Evolutionary conservation across 2,113 vertebrate species (phyloP), one percentile per base, ranked within the genome.

Genomic region (Conger conger): DNA sequence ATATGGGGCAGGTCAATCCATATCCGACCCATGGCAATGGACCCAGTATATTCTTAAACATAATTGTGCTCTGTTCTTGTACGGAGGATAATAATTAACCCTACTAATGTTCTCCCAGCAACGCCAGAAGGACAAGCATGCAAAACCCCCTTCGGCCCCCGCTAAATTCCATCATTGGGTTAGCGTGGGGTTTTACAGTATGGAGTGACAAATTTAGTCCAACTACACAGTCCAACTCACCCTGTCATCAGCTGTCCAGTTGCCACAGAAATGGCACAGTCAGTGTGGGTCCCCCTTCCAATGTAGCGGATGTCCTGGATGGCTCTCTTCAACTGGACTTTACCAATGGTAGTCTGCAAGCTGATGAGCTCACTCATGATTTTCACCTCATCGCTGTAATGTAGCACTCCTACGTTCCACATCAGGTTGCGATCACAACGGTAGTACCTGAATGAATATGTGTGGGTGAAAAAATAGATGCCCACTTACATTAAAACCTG

Each of bases 301-400:
- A 90, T 88, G 82, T 90, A 90, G 68, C 40, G 81, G 17, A 88
- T 80, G 35, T 83, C 82, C 76, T 79, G 63, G 53, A 90, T 88
- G 33, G 83, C 83, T 83, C 57, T 84, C 79, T 86, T 84, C 42
- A 90, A 79, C 79, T 76, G 37, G 35, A 35, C 30, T 76, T 77
- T 85, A 11, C 50, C 80, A 2, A 54, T 17, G 13, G 38, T 7
- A 54, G 63, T 30, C n/a, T 81, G 30, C 0, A 86, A 76, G 36
- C 83, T 86, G 38, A 83, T 80, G 38, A 90, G 83, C 45, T 88
- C 83, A 35, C 88, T 90, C 33, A 88, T 89, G 42, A 87, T 37
- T 68, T 87, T 88, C 37, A 90, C 88, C 57, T 90, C 88, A 86
- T 91, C 88, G 37, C 88, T 91, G 82, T 90, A 91, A 79, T 91